These are phyloP conservation scores for Pelecanoides urinatrix DNA, from an alignment of 2,113 vertebrate species.

Conservation along the genomic window DNA sequence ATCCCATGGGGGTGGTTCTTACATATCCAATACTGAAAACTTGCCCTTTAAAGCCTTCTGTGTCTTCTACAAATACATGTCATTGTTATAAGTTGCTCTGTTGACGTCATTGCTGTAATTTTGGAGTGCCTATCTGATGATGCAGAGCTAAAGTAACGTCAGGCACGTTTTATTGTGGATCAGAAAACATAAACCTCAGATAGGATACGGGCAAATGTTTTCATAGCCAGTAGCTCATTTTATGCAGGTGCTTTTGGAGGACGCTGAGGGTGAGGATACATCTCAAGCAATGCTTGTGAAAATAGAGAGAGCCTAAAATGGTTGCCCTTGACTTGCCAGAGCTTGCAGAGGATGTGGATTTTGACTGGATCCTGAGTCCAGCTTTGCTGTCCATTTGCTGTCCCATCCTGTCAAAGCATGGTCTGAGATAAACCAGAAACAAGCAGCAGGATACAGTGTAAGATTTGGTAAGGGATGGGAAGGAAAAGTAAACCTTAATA, in stretches of 20 bases:
- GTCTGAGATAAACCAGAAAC: not conserved
- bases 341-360: not conserved
- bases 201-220: not conserved
- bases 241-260: not conserved
- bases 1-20: not conserved
- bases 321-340: not conserved
- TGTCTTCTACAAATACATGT: not conserved
- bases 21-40: not conserved
- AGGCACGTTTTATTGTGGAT: not conserved
- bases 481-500: not conserved
- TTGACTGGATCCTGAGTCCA: not conserved
- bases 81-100: not conserved
- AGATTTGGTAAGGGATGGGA: not conserved
- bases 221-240: not conserved
- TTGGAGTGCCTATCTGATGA: not conserved
- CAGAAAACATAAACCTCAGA: not conserved
- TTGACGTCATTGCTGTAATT: not conserved
- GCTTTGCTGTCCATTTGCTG: not conserved
- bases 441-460: not conserved
- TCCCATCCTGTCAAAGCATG: fast-evolving
- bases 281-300: not conserved
- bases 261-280: not conserved
- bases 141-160: not conserved
- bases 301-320: not conserved
- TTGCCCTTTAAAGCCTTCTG: not conserved